Evolutionary conservation across 2,888 invertebrate species (phyloP).

Genomic region (Nysson spinosus): DNA sequence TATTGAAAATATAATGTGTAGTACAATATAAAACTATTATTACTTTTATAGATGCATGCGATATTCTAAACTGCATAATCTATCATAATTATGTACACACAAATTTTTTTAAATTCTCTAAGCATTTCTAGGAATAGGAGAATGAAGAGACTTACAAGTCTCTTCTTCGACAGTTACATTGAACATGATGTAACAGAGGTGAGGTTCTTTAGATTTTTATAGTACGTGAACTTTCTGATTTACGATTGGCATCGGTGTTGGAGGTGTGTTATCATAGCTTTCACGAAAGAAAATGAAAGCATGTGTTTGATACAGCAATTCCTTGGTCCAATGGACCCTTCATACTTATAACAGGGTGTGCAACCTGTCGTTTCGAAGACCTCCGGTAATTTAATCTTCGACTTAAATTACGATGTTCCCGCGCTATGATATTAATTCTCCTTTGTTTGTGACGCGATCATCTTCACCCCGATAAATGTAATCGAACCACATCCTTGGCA

Average conservation of each 20-base stretch:
- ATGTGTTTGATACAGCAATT: conserved; percentile 5
- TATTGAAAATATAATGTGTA: too few relatives aligned
- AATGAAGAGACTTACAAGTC: too few relatives aligned
- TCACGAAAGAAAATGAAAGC: conserved; percentile 1
- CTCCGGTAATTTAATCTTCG: conserved; percentile 27
- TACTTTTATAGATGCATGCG: too few relatives aligned
- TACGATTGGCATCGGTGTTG: not conserved
- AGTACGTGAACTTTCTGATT: not conserved
- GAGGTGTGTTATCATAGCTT: not conserved
- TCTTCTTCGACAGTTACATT: too few relatives aligned
- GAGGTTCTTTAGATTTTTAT: not conserved
- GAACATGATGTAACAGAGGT: too few relatives aligned
- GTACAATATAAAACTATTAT: too few relatives aligned
- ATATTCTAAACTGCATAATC: too few relatives aligned
- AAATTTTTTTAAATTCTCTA: too few relatives aligned
- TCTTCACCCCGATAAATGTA: conserved; percentile 13
- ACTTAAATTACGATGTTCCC: conserved; percentile 32
- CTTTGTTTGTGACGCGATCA: conserved; percentile 10
- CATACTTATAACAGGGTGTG: conserved; percentile 12
- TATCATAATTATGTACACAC: too few relatives aligned
- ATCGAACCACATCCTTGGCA: not conserved
- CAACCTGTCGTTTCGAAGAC: conserved; percentile 17
- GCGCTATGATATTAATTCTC: conserved; percentile 24
- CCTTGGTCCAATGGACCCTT: conserved; percentile 19
- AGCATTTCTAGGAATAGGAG: too few relatives aligned